phyloP scores from a whole-genome alignment of 2,888 invertebrate genomes.

The Labia minor region DNA sequence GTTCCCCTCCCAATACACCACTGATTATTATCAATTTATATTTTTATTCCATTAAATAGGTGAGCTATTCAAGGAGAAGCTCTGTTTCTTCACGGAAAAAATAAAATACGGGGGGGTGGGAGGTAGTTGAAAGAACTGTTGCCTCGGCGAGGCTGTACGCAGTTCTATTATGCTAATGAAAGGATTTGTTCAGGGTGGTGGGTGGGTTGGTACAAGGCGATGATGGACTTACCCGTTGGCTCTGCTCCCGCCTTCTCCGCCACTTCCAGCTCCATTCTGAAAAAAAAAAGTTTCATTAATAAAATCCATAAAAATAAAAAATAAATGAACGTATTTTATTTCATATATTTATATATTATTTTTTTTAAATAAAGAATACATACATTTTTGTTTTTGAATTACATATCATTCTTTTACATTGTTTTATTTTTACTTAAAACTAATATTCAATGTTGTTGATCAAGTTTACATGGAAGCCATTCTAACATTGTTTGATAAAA shows the following conservation, averaged over 20 bases:
- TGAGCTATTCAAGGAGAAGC: too few relatives aligned
- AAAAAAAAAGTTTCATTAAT: constrained; percentile 36
- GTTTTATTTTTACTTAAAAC: neutral
- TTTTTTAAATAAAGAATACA: too few relatives aligned
- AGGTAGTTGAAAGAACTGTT: too few relatives aligned
- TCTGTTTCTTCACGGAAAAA: too few relatives aligned
- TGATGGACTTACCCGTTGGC: constrained; percentile 63
- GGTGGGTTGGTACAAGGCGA: too few relatives aligned
- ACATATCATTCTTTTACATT: neutral
- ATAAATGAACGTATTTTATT: constrained; percentile 33
- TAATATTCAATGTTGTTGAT: neutral
- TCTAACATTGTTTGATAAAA: neutral
- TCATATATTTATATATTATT: neutral
- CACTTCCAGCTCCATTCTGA: constrained; percentile 73
- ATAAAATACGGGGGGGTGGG: too few relatives aligned
- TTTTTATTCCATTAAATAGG: too few relatives aligned
- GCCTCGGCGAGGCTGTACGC: too few relatives aligned
- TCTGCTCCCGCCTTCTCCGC: constrained; percentile 64
- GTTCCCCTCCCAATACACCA: too few relatives aligned
- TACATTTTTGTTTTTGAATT: neutral
- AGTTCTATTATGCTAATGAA: too few relatives aligned
- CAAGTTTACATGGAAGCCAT: neutral
- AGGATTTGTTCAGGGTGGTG: too few relatives aligned
- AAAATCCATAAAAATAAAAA: constrained; percentile 36
- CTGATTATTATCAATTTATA: too few relatives aligned